Base-by-base conservation (phyloP, 2,888 invertebrate species). In the Troides helena region DNA sequence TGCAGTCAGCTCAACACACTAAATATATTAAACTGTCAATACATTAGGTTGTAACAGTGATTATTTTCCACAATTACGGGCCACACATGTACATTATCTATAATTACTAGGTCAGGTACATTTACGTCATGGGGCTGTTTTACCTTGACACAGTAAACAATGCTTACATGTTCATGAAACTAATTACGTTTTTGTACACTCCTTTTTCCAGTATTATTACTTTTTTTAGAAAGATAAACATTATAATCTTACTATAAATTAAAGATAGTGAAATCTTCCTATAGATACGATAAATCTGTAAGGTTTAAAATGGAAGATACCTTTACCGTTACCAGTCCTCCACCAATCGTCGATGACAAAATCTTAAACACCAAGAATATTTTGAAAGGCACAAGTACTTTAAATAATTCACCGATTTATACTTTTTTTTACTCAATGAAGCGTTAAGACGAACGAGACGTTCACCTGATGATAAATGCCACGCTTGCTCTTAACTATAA, bases 101-200 rank as follows among this genome's bases (percentile, higher is more conserved):
- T 59, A 59, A 60, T 68, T 68, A 68, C 59, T 68, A 39, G 68
- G 68, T 68, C 68, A 68, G 63, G 58, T 69, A 61, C 62, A 61
- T 58, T 62, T 62, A 65, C 61, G 65, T 65, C 65, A 69, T 65
- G 65, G 69, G 56, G 36, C 23, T 14, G 21, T 25, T 39, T 69
- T 21, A 39, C 69, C 69, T 65, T 69, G 69, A 69, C 69, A 69
- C 58, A 43, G 57, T 65, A 39, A 18, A 21, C 57, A 57, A 57
- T 57, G n/a, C 57, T 57, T 21, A 53, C 53, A 39, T 39, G 39
- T 8, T 39, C 5, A 39, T 57, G 14, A 39, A 64, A 17, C 21
- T 43, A 65, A 43, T 58, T 65, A 65, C 21, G 18, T 57, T 23
- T 65, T 18, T 50, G 50, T 50, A 17, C 50, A 17, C 14, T 17